phyloP scores from a whole-genome alignment of 1,140 invertebrate species.

The Orius insidiosus region DNA sequence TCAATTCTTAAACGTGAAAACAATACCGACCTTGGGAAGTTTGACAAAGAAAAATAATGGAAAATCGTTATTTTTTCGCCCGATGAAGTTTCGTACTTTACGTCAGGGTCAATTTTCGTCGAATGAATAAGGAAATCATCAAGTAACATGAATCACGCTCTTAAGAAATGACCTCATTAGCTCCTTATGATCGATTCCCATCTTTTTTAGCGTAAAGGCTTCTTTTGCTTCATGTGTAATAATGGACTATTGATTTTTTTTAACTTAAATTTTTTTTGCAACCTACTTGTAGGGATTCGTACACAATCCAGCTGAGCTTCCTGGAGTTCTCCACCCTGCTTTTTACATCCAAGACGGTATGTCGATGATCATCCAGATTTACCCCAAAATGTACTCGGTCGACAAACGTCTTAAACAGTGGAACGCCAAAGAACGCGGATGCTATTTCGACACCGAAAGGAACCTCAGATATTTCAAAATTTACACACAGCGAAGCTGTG shows the following conservation, averaged over 20 bases:
- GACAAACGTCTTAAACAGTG: slow-evolving; percentile 14
- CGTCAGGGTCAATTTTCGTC: slow-evolving; percentile 9
- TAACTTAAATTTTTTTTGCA: not conserved
- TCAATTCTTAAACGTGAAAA: no score
- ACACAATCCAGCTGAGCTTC: slow-evolving; percentile 13
- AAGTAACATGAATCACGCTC: not conserved
- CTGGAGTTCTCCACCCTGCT: not conserved
- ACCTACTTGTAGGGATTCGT: slow-evolving; percentile 8
- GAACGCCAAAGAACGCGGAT: slow-evolving; percentile 22
- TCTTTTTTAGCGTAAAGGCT: no score
- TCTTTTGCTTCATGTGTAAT: no score
- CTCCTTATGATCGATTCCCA: not conserved
- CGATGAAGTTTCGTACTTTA: not conserved
- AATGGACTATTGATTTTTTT: no score
- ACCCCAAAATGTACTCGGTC: not conserved
- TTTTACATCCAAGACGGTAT: slow-evolving; percentile 1
- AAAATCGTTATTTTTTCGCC: no score
- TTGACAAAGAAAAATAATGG: no score
- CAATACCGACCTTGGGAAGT: no score
- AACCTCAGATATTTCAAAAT: slow-evolving; percentile 38
- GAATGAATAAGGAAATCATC: slow-evolving; percentile 4
- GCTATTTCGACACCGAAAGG: slow-evolving; percentile 40
- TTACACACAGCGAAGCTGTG: slow-evolving; percentile 27
- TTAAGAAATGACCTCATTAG: no score
- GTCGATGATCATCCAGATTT: not conserved